Base-by-base conservation (phyloP, 2,888 invertebrate genomes). In the Lithodes maja region DNA sequence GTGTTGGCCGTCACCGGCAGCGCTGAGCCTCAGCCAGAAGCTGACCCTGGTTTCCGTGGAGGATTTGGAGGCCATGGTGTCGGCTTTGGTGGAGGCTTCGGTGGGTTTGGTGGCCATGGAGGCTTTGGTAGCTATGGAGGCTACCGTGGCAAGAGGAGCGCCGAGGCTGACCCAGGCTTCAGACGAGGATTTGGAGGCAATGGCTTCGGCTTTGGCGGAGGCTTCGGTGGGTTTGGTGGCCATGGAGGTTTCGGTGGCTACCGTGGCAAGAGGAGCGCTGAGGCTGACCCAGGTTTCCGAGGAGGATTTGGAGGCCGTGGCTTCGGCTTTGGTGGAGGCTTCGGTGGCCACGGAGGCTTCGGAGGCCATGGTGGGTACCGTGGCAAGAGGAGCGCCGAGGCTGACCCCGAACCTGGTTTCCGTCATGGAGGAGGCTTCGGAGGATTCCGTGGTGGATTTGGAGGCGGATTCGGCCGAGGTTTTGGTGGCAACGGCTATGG, bases 381-480 rank as follows among this genome's bases (percentile, higher is more conserved):
- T n/a, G 82, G 82, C 68, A 82, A 82, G 69, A 82, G 82, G 69
- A 82, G 82, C 52, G 82, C 82, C n/a, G 82, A 82, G 17, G 82
- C 82, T n/a, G 52, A 82, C 3, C 69, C 82, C 69, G 82, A 68
- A 69, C 82, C 82, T 12, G 82, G 82, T 50, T 82, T 82, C 69
- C 7, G 50, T 7, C 69, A 33, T 33, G 33, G 52, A 5, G 50
- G 69, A 1, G 82, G 80, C 80, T 61, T 80, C 3, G 80, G 80
- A 1, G 77, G 77, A 1, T 49, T 61, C n/a, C 82, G 69, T 82
- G 82, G 82, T 17, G 82, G 82, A 2, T 82, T 82, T 50, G 50
- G 82, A 15, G 82, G 82, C 2, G 82, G 82, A 49, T 82, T 82
- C 50, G 82, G 82, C 2, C 68, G 68, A 3, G 69, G 82, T 52